phyloP scores from a whole-genome alignment of 2,797 vertebrate genomes.

The Lithobates sylvaticus region DNA sequence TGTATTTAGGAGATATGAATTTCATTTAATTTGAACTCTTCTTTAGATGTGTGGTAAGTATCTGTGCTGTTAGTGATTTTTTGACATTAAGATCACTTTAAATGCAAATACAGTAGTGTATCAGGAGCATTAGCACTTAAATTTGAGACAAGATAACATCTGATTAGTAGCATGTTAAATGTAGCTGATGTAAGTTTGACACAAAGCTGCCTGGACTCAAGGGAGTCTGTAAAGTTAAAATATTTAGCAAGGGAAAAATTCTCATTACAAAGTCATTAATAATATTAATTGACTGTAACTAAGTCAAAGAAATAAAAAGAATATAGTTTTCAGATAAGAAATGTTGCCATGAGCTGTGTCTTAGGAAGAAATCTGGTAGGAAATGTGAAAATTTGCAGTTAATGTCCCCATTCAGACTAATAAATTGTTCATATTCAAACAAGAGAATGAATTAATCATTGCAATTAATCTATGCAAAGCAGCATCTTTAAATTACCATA shows the following conservation, averaged over 20 bases:
- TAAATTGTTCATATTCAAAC: constrained; percentile 61
- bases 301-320: constrained; percentile 58
- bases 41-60: background rate
- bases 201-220: constrained; percentile 51
- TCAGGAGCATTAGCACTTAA: constrained; percentile 23
- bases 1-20: constrained; percentile 1
- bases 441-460: constrained; percentile 60
- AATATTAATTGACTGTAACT: constrained; percentile 63
- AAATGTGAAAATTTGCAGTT: constrained; percentile 49
- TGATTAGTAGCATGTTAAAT: constrained; percentile 59
- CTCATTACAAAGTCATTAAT: constrained; percentile 62
- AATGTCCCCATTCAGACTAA: constrained; percentile 53
- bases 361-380: constrained; percentile 48
- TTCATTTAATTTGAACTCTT: background rate
- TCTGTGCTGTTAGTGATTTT: constrained; percentile 8
- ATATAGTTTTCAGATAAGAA: constrained; percentile 59
- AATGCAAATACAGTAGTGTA: constrained; percentile 28
- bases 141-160: constrained; percentile 54
- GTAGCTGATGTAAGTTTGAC: constrained; percentile 50
- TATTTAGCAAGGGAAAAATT: constrained; percentile 57
- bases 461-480: constrained; percentile 63
- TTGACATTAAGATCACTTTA: constrained; percentile 26
- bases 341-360: constrained; percentile 55
- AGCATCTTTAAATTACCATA: constrained; percentile 56
- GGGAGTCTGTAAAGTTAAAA: constrained; percentile 59